Conservation (phyloP, 2,113 vertebrate species). For the Leucosticte australis region DNA sequence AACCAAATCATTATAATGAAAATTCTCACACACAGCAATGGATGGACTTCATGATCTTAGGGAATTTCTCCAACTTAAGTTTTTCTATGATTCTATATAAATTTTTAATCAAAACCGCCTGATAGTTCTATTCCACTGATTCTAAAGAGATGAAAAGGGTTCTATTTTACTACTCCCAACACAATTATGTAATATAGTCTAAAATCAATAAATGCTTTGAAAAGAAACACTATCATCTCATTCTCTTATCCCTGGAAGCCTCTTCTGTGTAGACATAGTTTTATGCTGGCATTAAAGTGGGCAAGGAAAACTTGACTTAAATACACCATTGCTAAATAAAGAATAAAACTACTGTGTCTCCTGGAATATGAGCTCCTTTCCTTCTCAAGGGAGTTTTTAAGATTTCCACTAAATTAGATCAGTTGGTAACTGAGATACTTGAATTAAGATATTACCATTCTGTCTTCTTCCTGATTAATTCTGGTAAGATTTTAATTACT, state of each 20-base stretch:
- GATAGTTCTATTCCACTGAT: background rate
- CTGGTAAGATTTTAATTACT: background rate
- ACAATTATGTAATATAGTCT: background rate
- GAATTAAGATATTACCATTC: background rate
- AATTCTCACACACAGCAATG: background rate
- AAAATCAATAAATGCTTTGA: background rate
- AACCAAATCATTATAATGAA: background rate
- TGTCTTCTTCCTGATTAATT: background rate
- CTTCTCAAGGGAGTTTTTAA: background rate
- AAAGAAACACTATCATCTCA: background rate
- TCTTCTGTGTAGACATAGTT: background rate
- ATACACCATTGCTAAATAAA: background rate
- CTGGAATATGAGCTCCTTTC: background rate
- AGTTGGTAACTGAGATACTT: background rate
- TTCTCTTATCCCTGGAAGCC: background rate
- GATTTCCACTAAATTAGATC: background rate
- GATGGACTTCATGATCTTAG: background rate
- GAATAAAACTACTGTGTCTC: background rate
- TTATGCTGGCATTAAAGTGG: background rate
- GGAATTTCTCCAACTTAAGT: background rate
- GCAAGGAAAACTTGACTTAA: background rate
- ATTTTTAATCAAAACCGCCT: background rate
- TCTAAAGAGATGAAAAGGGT: background rate
- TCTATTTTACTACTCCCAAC: background rate
- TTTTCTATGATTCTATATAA: background rate